Evolutionary conservation across 1,140 invertebrate genomes (phyloP).

Genomic region (Euglossa dilemma): DNA sequence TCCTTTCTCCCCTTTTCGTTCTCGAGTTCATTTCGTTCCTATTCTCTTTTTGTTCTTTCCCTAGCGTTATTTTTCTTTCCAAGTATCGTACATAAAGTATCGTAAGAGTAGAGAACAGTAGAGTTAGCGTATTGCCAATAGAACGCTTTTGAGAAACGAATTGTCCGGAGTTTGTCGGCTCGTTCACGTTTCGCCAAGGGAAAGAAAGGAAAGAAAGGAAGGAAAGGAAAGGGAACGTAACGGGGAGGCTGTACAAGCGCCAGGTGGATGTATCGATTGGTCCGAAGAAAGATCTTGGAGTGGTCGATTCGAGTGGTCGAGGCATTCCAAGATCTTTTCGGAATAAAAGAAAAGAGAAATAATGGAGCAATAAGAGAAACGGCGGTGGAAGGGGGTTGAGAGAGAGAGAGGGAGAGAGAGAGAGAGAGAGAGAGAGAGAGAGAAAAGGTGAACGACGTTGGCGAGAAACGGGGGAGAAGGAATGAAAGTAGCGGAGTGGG

Average conservation of each 20-base stretch:
- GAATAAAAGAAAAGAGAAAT: neutral
- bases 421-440: neutral
- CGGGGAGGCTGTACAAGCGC: too few species aligned
- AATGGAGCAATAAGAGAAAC: neutral
- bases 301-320: neutral
- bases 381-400: neutral
- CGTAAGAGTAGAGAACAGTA: slow-evolving; percentile 75
- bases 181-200: slow-evolving; percentile 8
- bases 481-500: too few species aligned
- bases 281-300: neutral
- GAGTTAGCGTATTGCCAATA: slow-evolving; percentile 71
- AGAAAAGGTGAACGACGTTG: neutral
- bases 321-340: neutral
- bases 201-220: neutral
- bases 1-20: too few species aligned
- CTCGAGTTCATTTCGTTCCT: neutral
- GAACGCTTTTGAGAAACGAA: slow-evolving; percentile 65
- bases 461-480: neutral
- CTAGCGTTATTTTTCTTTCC: slow-evolving; percentile 57
- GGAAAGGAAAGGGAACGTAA: neutral
- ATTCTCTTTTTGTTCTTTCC: slow-evolving; percentile 22
- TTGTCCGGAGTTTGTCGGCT: slow-evolving; percentile 31
- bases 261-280: neutral
- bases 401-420: neutral
- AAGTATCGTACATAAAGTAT: slow-evolving; percentile 70